Evolutionary conservation across 2,113 vertebrate genomes (phyloP).

Genomic region (Rattus norvegicus): DNA sequence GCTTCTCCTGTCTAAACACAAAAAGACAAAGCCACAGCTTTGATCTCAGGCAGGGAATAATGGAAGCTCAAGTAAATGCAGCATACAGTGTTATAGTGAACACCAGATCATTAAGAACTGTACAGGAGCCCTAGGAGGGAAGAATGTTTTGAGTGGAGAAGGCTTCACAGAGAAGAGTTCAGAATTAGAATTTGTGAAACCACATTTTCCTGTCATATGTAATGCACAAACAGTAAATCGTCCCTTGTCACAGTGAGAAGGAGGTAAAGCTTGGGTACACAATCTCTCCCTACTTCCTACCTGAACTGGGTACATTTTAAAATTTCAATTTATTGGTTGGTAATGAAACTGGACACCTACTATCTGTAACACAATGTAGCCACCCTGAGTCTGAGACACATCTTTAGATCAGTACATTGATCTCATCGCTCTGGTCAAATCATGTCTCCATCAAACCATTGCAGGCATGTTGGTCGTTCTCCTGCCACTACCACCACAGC

Average conservation of each 20-base stretch:
- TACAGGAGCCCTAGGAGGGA: not conserved
- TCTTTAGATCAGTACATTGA: not conserved
- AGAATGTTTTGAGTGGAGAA: not conserved
- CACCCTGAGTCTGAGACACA: not conserved
- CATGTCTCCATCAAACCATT: not conserved
- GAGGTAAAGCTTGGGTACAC: not conserved
- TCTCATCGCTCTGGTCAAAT: not conserved
- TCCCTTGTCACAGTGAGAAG: not conserved
- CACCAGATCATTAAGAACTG: not conserved
- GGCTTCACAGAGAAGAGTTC: not conserved
- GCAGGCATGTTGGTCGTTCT: not conserved
- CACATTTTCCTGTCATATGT: not conserved
- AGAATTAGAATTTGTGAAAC: not conserved
- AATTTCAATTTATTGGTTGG: not conserved
- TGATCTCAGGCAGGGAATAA: not conserved
- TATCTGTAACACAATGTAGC: not conserved
- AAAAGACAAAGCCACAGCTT: not conserved
- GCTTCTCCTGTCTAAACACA: not conserved
- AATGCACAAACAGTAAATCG: not conserved
- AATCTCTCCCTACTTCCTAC: not conserved
- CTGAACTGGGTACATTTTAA: not conserved
- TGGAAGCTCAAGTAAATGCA: not conserved
- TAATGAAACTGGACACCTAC: not conserved
- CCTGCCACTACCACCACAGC: not conserved
- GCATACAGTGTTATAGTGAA: no score